These are phyloP conservation scores for Odocoileus virginianus DNA, from an alignment of 2,113 vertebrate genomes.

Conservation along the genomic window DNA sequence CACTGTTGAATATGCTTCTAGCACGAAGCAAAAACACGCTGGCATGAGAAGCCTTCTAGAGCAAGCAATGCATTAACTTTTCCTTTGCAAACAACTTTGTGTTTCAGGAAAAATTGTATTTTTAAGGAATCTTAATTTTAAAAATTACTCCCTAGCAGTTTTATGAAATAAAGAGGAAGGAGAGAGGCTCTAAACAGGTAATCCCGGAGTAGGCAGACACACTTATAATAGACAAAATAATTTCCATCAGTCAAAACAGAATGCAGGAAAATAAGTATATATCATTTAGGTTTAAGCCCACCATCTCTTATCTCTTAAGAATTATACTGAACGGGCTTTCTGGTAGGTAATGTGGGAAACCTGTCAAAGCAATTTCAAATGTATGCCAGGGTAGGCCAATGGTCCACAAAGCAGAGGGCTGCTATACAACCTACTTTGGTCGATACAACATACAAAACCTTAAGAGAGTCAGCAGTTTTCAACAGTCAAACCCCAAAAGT, in stretches of 20 bases:
- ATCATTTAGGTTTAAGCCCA: constrained; percentile 31
- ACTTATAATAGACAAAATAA: constrained; percentile 28
- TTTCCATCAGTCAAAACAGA: constrained; percentile 49
- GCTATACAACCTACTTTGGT: constrained; percentile 58
- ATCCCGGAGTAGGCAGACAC: constrained; percentile 32
- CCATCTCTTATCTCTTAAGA: constrained; percentile 10
- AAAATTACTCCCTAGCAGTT: constrained; percentile 44
- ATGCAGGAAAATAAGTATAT: constrained; percentile 43
- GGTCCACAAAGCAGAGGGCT: neutral
- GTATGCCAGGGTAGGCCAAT: neutral
- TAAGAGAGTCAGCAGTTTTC: constrained; percentile 58
- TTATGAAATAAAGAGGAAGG: constrained; percentile 43
- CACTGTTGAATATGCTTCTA: neutral
- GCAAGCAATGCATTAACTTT: neutral
- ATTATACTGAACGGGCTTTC: neutral
- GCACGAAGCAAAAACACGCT: neutral
- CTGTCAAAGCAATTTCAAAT: constrained; percentile 33
- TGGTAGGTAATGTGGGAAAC: constrained; percentile 49
- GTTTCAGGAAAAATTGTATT: constrained; percentile 17
- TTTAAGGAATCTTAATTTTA: constrained; percentile 45
- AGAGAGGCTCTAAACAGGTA: neutral
- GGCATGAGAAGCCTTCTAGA: neutral
- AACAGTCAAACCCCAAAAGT: constrained; percentile 67
- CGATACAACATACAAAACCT: constrained; percentile 50
- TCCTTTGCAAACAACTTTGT: constrained; percentile 42